Evolutionary conservation across 2,797 vertebrate genomes (phyloP), one percentile per base, ranked within the genome.

Genomic region (Sebastolobus altivelis): DNA sequence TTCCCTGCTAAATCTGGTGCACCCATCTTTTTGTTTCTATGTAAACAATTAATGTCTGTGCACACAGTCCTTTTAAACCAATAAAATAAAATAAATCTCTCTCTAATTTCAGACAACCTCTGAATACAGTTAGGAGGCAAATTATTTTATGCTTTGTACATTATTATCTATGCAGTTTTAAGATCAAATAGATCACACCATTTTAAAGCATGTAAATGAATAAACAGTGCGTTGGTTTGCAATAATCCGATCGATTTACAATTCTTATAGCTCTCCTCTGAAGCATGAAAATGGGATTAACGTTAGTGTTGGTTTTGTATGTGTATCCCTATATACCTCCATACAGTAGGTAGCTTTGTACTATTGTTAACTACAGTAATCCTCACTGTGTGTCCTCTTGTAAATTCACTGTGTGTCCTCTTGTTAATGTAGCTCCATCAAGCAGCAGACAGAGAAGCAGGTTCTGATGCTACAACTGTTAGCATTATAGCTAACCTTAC

Each of bases 401-500:
- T 31, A 33, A 65, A 55, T 52, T 18, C 3, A 37, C 16, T 46
- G n/a, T n/a, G n/a, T n/a, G n/a, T n/a, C n/a, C n/a, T n/a, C n/a
- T n/a, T 58, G 55, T 25, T 12, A 35, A 9, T 56, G 55, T 54
- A 77, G 55, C n/a, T 38, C 20, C 10, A 13, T 38, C 22, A 25
- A 25, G 25, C 25, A 25, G 25, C 25, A 25, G 25, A 25, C 25
- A 25, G 25, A 9, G 49, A 52, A 14, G 5, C 43, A 46, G 55
- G 56, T 35, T 83, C 72, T 59, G 80, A 86, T 84, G 85, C 77
- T 27, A 27, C 75, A 61, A 14, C 37, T 76, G 61, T 20, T 81
- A 87, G 86, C 77, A 69, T 46, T 25, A 27, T 1, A 65, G 91
- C 90, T 91, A 91, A 81, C 38, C 59, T 52, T 40, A 72, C 49